phyloP scores from a whole-genome alignment of 2,797 vertebrate genomes.

The Paguma larvata region DNA sequence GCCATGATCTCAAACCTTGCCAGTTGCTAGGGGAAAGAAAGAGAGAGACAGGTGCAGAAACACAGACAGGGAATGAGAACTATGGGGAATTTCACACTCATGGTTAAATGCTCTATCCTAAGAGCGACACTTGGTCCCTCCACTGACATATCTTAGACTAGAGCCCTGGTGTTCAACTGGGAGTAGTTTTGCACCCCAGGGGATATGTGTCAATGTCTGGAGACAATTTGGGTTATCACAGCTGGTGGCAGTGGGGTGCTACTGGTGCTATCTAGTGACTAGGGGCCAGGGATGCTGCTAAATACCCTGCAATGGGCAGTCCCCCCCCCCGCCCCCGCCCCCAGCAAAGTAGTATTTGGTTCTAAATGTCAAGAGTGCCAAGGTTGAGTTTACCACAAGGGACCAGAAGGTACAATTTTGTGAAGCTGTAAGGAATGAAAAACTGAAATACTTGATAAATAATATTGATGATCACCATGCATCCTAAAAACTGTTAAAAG shows the following conservation, averaged over 20 bases:
- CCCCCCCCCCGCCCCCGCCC: fast-evolving
- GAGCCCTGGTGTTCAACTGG: neutral
- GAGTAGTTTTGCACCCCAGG: neutral
- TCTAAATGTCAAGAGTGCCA: neutral
- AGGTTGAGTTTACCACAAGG: neutral
- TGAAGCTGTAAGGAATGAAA: neutral
- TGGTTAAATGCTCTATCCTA: neutral
- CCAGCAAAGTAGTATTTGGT: neutral
- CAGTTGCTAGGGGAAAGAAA: neutral
- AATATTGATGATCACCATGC: too few relatives aligned
- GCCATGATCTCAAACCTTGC: neutral
- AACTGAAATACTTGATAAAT: neutral
- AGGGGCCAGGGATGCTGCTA: neutral
- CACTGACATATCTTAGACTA: neutral
- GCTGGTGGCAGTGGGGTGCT: neutral
- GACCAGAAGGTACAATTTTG: neutral
- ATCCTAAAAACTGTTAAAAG: neutral
- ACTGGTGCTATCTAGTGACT: neutral
- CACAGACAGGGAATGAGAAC: neutral
- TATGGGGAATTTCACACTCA: neutral
- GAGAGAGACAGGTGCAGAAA: neutral
- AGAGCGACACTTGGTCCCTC: neutral
- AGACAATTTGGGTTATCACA: neutral
- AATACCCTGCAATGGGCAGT: neutral
- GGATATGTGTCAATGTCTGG: neutral